phyloP scores from a whole-genome alignment of 2,797 vertebrate species.

The Diglossa cyanea region DNA sequence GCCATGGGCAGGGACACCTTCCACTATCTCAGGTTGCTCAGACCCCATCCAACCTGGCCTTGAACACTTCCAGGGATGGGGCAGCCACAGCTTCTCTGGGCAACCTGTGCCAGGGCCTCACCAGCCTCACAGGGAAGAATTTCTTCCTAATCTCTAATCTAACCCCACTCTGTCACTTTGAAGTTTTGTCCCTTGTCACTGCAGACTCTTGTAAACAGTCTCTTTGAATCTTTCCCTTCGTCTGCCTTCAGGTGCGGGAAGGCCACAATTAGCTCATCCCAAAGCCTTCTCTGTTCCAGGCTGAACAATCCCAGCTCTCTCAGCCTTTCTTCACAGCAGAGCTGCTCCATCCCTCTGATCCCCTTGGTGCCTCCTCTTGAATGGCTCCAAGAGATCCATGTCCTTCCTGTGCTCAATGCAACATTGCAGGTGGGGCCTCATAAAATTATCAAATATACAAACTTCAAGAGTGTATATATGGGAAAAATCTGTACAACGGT shows the following conservation, averaged over 20 bases:
- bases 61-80: neutral
- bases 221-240: accelerated
- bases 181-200: accelerated
- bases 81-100: accelerated
- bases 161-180: accelerated
- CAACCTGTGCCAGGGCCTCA: accelerated
- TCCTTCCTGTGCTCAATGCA: neutral
- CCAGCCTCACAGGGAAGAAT: accelerated
- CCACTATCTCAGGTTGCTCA: accelerated
- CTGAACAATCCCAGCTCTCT: accelerated
- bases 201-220: neutral
- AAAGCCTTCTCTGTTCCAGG: accelerated
- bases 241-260: accelerated
- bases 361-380: accelerated
- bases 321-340: accelerated
- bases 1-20: neutral
- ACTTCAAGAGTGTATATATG: neutral
- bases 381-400: accelerated
- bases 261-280: accelerated
- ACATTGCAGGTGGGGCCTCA: neutral
- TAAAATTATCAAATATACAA: neutral
- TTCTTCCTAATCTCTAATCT: neutral
- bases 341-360: neutral
- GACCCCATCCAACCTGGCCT: accelerated
- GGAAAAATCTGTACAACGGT: neutral